phyloP scores from a whole-genome alignment of 1,140 invertebrate genomes.

The Zaprionus taronus region DNA sequence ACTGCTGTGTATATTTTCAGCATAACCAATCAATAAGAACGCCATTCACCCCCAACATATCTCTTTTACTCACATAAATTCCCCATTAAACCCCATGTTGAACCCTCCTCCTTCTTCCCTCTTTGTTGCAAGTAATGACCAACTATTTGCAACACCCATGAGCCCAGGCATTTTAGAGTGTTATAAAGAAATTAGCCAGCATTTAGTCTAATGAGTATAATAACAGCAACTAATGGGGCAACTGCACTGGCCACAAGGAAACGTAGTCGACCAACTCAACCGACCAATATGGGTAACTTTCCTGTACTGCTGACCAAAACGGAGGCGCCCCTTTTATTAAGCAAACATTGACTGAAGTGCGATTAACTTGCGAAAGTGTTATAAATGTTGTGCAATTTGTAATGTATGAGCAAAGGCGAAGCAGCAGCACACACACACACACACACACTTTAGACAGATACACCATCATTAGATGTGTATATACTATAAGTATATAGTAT shows the following conservation, averaged over 20 bases:
- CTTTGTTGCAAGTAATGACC: constrained; percentile 54
- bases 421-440: not conserved
- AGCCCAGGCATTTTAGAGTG: constrained; percentile 66
- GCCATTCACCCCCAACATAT: not conserved
- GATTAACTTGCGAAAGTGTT: constrained; percentile 74
- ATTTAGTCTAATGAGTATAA: constrained; percentile 79
- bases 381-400: constrained; percentile 73
- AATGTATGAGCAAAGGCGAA: not conserved
- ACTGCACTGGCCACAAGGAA: constrained; percentile 12
- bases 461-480: constrained; percentile 18
- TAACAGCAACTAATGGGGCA: constrained; percentile 72
- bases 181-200: constrained; percentile 78
- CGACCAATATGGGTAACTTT: constrained; percentile 12
- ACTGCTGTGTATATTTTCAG: constrained; percentile 36
- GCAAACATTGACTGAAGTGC: constrained; percentile 76
- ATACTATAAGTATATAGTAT: not conserved
- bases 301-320: too few species aligned
- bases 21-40: constrained; percentile 27
- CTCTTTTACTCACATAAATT: constrained; percentile 10
- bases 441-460: constrained; percentile 19
- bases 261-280: not conserved
- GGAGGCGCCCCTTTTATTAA: constrained; percentile 57
- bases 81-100: not conserved
- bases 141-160: constrained; percentile 67
- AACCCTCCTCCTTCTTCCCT: not conserved